Evolutionary conservation across 2,888 invertebrate species (phyloP).

Genomic region (Agonopterix alstromeriana): DNA sequence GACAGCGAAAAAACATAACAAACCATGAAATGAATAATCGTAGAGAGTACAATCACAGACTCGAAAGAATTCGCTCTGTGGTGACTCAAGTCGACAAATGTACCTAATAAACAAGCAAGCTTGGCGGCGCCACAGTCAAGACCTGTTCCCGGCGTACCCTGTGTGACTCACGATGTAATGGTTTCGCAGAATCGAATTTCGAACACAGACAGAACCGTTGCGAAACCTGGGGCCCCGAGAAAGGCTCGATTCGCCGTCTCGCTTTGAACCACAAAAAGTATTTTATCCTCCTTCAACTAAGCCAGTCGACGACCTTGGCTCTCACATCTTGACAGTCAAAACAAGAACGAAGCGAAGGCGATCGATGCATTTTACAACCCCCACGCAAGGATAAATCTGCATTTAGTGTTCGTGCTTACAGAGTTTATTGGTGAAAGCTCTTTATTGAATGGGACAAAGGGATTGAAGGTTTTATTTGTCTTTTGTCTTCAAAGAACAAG

Average conservation of each 20-base stretch:
- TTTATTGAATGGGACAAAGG: too few species aligned
- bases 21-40: background rate
- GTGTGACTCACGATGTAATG: constrained; percentile 44
- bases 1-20: too few species aligned
- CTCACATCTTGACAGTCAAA: constrained; percentile 1
- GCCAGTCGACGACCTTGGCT: constrained; percentile 6
- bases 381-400: background rate
- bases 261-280: constrained; percentile 7
- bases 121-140: constrained; percentile 26
- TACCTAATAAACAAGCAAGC: constrained; percentile 8
- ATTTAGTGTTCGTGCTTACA: too few species aligned
- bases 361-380: background rate
- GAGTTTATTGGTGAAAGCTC: too few species aligned
- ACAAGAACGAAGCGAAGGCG: background rate
- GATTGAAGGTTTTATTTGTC: too few species aligned
- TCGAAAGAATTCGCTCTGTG: constrained; percentile 20
- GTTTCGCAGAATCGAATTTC: constrained; percentile 50
- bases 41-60: constrained; percentile 6
- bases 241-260: constrained; percentile 21
- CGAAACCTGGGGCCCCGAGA: constrained; percentile 39
- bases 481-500: too few species aligned
- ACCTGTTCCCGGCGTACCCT: constrained; percentile 42
- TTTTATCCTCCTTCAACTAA: constrained; percentile 2
- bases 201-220: constrained; percentile 38
- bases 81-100: constrained; percentile 19